Evolutionary conservation across 2,797 vertebrate genomes (phyloP), one percentile per base, ranked within the genome.

Genomic region (Danio choprae): DNA sequence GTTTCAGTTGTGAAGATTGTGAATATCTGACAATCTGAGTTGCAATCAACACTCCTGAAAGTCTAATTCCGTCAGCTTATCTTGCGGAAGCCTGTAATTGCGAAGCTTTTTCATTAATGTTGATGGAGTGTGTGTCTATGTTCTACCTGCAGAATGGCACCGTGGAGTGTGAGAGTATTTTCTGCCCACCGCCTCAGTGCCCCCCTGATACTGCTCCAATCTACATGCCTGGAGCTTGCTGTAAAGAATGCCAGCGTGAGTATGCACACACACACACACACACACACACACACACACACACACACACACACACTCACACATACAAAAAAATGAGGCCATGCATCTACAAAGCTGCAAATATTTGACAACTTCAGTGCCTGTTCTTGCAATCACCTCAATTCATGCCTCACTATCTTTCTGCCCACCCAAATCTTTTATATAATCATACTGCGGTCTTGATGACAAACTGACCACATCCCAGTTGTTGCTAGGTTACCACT

Each of bases 191-290:
- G 41, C 89, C 91, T 74, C 92, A 92, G 58, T 96, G 95, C 55
- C 91, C 94, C 0, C 88, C 87, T 4, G 94, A 93, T 83, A 93
- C 92, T 10, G 93, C 95, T 22, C 94, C 91, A 56, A 83, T 93
- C 0, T 96, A 95, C 6, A 92, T 95, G 88, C 92, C 94, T 75
- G 95, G 93, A 83, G 92, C 92, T 60, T 96, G 95, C 90, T 96
- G 95, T 87, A 96, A 96, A 84, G 94, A 95, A 84, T 96, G 95
- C 83, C 95, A 94, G 80, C 80, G 95, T 96, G 88, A 96, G 95
- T 91, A 83, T 1, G 58, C 69, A 74, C 59, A 69, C 60, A 56
- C 22, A 64, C 60, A 71, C 41, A 79, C 41, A 74, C 74, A 81
- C 38, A 60, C 65, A 62, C n/a, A 40, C 41, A 56, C 70, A 82